phyloP scores from a whole-genome alignment of 1,140 invertebrate species.

The Psix sp. region DNA sequence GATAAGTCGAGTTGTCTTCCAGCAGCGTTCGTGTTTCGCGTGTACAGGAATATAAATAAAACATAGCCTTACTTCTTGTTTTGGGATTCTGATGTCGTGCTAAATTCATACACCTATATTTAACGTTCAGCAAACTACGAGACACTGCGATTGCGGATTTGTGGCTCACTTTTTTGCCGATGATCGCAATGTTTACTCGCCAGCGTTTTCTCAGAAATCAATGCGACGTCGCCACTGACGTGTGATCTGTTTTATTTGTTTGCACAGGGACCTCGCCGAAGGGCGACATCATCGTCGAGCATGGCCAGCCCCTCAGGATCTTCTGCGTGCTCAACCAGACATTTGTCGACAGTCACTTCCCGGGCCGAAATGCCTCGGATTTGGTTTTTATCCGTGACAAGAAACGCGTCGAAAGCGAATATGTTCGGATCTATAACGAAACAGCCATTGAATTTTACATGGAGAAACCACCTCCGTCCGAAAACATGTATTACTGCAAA shows the following conservation, averaged over 20 bases:
- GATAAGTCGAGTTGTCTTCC: conserved; percentile 14
- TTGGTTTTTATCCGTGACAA: conserved; percentile 75
- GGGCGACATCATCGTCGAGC: conserved; percentile 77
- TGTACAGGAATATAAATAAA: conserved; percentile 67
- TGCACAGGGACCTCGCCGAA: conserved; percentile 75
- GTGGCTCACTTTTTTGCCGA: conserved; percentile 4
- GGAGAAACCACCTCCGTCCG: conserved; percentile 70
- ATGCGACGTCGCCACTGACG: too few species aligned
- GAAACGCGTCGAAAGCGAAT: conserved; percentile 68
- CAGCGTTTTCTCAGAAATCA: background rate
- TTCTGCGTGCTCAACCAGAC: conserved; percentile 76
- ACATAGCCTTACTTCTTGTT: conserved; percentile 64
- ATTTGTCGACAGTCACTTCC: conserved; percentile 60
- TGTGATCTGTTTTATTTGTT: too few species aligned
- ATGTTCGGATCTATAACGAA: conserved; percentile 73
- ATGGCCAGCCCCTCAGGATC: conserved; percentile 75
- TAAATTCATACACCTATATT: conserved; percentile 64
- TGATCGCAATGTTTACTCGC: background rate
- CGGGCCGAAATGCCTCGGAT: conserved; percentile 72
- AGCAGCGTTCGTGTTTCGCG: conserved; percentile 11
- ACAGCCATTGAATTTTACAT: conserved; percentile 75
- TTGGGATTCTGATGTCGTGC: conserved; percentile 69
- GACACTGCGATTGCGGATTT: background rate
- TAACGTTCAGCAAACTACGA: conserved; percentile 23
- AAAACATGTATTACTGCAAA: conserved; percentile 75